Evolutionary conservation across 2,888 invertebrate genomes (phyloP), one percentile per base, ranked within the genome.

Genomic region (Leucania comma): DNA sequence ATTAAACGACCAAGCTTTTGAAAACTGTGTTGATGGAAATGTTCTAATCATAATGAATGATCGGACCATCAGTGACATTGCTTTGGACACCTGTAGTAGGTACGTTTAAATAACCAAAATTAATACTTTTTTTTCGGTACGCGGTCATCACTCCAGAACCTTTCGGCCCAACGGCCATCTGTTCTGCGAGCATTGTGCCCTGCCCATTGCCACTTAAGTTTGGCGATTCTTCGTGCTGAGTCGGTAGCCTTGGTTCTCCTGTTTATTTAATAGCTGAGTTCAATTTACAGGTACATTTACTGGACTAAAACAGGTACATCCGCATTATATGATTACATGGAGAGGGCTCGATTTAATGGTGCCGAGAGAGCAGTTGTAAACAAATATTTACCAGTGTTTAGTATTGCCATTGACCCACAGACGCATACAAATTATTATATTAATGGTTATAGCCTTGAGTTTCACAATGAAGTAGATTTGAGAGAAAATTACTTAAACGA

Each of bases 231-330:
- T n/a, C n/a, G n/a, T n/a, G n/a, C n/a, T n/a, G n/a, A n/a, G n/a
- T n/a, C n/a, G n/a, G n/a, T n/a, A n/a, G n/a, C n/a, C n/a, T n/a
- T n/a, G n/a, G n/a, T n/a, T n/a, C n/a, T n/a, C n/a, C n/a, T n/a
- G n/a, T n/a, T n/a, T n/a, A n/a, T n/a, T n/a, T 20, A 32, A 56
- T 32, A 2, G 6, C 12, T n/a, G 12, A 14, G 3, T 32, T 56
- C n/a, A 20, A 32, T 56, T 56, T 32, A n/a, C n/a, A 56, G 56
- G 12, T 56, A 32, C n/a, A 56, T 56, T n/a, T 56, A 56, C 32
- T 56, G 56, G 56, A 32, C 32, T 10, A 54, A 29, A 10, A 54
- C 10, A 20, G 1, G 3, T 26, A 29, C 1, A 26, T 10, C 3
- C 10, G 9, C 29, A 29, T n/a, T n/a, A n/a, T 4, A 8, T 17